phyloP scores from a whole-genome alignment of 2,797 vertebrate species.

The Leptodactylus fallax region DNA sequence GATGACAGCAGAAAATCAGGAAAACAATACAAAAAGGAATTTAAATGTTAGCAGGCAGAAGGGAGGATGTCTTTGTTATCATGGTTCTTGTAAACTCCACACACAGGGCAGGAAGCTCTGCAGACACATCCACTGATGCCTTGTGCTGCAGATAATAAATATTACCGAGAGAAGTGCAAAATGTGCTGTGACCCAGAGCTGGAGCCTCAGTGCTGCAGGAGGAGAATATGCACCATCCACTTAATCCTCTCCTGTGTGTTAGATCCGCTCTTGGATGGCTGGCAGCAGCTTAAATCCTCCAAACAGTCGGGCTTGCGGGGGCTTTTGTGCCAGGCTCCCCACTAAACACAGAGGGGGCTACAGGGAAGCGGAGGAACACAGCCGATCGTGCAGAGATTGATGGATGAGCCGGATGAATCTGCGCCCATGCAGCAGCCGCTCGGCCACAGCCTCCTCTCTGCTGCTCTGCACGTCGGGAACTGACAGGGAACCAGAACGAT shows the following conservation, averaged over 20 bases:
- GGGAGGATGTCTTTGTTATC: constrained; percentile 35
- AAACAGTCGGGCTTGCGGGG: constrained; percentile 27
- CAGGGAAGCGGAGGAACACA: not conserved
- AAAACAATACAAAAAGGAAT: constrained; percentile 39
- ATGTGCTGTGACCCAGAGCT: not conserved
- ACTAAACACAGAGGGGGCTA: not conserved
- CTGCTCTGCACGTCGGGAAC: constrained; percentile 63
- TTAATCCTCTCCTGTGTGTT: constrained; percentile 45
- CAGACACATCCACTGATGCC: not conserved
- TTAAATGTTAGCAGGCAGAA: constrained; percentile 42
- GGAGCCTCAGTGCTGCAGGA: constrained; percentile 26
- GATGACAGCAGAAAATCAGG: constrained; percentile 41
- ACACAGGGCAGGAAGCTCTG: not conserved
- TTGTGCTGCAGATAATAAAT: constrained; percentile 53
- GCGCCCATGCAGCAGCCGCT: constrained; percentile 13
- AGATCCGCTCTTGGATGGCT: constrained; percentile 29
- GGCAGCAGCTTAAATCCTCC: constrained; percentile 16
- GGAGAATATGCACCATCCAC: constrained; percentile 22
- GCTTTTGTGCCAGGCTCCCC: not conserved
- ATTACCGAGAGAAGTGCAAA: constrained; percentile 38
- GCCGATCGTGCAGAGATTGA: constrained; percentile 47
- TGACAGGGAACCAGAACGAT: constrained; percentile 50
- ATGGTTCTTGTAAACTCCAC: constrained; percentile 57
- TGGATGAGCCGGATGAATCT: constrained; percentile 38
- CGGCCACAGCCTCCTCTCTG: constrained; percentile 39